phyloP scores from a whole-genome alignment of 2,888 invertebrate genomes.

The Deladenus siricidicola region DNA sequence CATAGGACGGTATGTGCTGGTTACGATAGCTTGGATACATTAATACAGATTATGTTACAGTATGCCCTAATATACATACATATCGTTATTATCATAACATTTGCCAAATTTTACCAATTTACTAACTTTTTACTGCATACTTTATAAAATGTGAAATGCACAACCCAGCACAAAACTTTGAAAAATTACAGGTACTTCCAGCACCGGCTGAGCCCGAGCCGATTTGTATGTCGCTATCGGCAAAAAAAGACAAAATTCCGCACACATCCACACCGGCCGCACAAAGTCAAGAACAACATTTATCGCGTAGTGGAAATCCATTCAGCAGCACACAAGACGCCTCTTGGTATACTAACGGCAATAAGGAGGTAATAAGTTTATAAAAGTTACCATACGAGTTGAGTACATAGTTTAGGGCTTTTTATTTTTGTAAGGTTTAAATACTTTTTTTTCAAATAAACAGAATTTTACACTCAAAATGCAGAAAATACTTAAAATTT shows the following conservation, averaged over 20 bases:
- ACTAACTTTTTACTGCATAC: no score
- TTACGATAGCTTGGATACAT: neutral
- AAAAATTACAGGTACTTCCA: constrained; percentile 11
- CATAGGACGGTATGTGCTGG: constrained; percentile 27
- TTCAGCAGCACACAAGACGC: constrained; percentile 6
- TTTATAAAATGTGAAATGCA: no score
- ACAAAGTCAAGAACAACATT: constrained; percentile 11
- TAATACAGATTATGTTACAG: no score
- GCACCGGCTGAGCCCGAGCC: constrained; percentile 29
- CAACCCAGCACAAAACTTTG: neutral
- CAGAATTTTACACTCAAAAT: no score
- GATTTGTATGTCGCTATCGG: constrained; percentile 34
- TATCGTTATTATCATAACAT: no score
- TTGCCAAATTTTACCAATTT: no score
- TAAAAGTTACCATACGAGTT: no score
- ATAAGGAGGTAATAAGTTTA: constrained; percentile 40
- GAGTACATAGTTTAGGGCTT: no score
- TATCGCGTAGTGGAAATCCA: neutral
- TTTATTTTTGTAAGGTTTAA: no score
- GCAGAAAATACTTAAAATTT: no score
- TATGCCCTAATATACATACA: no score
- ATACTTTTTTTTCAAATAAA: no score
- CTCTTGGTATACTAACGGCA: constrained; percentile 19
- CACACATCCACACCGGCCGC: constrained; percentile 4
- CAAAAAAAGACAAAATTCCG: constrained; percentile 24